A percentile compares a stretch with the other conserved stretches of the same genome.
Evolutionary conservation across 2,113 vertebrate genomes (phyloP).

Genomic region (Tetrao urogallus): DNA sequence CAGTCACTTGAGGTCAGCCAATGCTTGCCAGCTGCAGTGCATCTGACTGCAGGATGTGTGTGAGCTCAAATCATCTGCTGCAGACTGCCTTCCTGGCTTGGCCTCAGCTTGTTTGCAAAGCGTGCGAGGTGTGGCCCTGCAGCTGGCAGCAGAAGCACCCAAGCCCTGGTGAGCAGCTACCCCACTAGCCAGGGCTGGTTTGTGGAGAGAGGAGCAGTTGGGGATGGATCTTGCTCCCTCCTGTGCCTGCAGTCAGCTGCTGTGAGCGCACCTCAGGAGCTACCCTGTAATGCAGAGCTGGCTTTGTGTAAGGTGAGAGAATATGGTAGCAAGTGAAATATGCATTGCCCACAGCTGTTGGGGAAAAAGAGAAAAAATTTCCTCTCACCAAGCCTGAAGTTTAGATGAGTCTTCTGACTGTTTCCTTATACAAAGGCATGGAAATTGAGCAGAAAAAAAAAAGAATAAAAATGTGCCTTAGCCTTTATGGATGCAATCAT

Average conservation of each 20-base stretch:
- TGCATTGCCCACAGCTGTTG: not conserved
- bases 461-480: not conserved
- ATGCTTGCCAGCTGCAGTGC: not conserved
- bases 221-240: fast-evolving
- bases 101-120: not conserved
- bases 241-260: not conserved
- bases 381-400: not conserved
- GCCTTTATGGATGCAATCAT: not conserved
- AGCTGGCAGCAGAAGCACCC: not conserved
- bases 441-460: not conserved
- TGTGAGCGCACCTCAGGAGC: not conserved
- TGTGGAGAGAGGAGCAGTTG: not conserved
- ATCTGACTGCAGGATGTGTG: not conserved
- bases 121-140: not conserved
- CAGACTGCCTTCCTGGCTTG: not conserved
- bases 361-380: not conserved
- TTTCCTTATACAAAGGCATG: not conserved
- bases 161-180: not conserved
- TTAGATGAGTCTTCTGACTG: not conserved
- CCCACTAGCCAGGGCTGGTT: not conserved
- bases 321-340: conserved; percentile 34
- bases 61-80: not conserved
- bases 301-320: not conserved
- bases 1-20: not conserved
- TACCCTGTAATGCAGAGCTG: not conserved